Evolutionary conservation across 2,797 vertebrate genomes (phyloP), one percentile per base, ranked within the genome.

Genomic region (Prionace glauca): DNA sequence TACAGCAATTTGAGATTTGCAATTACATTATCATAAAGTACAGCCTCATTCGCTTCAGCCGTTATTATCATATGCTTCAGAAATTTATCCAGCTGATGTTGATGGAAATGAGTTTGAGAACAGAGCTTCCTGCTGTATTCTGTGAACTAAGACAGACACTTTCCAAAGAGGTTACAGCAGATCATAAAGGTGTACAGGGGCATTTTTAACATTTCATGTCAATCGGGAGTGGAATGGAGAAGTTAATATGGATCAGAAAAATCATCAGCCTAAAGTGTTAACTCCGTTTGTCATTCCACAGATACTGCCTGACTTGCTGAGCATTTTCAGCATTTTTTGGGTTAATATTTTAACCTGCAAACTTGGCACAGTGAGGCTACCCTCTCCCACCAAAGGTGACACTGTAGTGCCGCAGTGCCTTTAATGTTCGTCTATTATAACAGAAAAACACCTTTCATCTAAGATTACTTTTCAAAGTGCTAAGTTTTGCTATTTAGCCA

Each of bases 21-120:
- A 95, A 95, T 95, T 95, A 95, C 71, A 60, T 95, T 74, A 56
- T 95, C 93, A 95, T 77, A 60, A 95, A 77, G 93, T 60, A 77
- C 93, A 74, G 69, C 71, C 45, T 95, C 72, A 77, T 77, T 56
- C 72, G 29, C 93, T 74, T 95, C 45, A 60, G 29, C 62, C 22
- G 1, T 41, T 67, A 67, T 41, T 22, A 50, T n/a, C 56, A 60
- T 90, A 90, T 36, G 36, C 92, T 94, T 94, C 92, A 94, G 92
- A 74, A 95, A 72, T 56, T 18, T 95, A 72, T 95, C 71, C 71
- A 32, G 11, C 29, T 77, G 45, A 95, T 77, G 26, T 95, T 74
- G 45, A n/a, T 77, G 29, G 29, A 65, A 72, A 74, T 94, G 36
- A 71, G 67, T 9, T 22, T 5, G 24, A 29, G 41, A 71, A 72